Evolutionary conservation across 2,797 vertebrate genomes (phyloP), one percentile per base, ranked within the genome.

Genomic region (Gambelia wislizenii): DNA sequence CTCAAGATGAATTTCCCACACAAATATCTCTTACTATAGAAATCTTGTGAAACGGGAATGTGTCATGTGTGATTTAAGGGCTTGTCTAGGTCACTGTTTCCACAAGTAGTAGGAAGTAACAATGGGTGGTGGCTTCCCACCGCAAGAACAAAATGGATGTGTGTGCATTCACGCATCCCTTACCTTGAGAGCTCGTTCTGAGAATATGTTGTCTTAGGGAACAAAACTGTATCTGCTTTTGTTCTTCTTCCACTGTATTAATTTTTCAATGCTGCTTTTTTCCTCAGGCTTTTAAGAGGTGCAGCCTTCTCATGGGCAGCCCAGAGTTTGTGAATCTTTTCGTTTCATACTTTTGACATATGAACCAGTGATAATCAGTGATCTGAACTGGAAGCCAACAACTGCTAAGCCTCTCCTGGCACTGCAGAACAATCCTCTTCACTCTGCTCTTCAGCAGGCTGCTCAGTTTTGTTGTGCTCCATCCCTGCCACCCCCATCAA

Each of bases 391-490:
- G 87, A 85, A 83, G 61, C 78, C 82, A 89, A 76, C 72, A 83
- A 56, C 47, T 92, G 77, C 88, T 85, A 87, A 90, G 69, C 61
- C 52, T 64, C 49, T 89, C 20, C 77, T 84, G 77, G 5, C 30
- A 87, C 72, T 87, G 1, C 59, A 47, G 77, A 30, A 0, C 0
- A 44, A 27, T 69, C 39, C 39, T 86, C 84, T 10, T 52, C 78
- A 52, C 61, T 84, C 69, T 92, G 89, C 83, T 89, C 87, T 0
- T 0, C 0, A 88, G 90, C 75, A 91, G 90, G 85, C 86, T 70
- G 49, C 72, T 93, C 49, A 20, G 18, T 89, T 91, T 89, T 90
- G 44, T 47, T 91, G 82, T 85, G 59, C 56, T 70, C 56, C 0
- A 0, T 56, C 89, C 16, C n/a, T 20, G 25, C 70, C 80, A 76